A percentile compares a stretch with the other conserved stretches of the same genome.
Evolutionary conservation across 2,797 vertebrate species (phyloP).

Genomic region (Sebastes cheni): DNA sequence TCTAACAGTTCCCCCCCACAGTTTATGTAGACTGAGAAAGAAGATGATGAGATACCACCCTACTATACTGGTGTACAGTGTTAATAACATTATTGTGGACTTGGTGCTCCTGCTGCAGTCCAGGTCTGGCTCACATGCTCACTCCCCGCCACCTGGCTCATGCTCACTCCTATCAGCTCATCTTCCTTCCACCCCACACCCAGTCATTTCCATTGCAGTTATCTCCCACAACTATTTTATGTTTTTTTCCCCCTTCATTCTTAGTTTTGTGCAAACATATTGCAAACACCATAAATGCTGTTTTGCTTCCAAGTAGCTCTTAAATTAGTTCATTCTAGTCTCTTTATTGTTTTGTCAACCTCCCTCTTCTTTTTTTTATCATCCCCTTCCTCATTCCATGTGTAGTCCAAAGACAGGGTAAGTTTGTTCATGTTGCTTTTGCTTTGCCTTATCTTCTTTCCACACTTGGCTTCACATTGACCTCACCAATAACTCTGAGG

Average conservation of each 20-base stretch:
- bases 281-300: conserved; percentile 31
- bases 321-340: conserved; percentile 57
- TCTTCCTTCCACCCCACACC: conserved; percentile 15
- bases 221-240: not conserved
- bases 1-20: no score
- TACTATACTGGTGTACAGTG: not conserved
- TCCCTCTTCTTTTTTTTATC: conserved; percentile 62
- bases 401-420: conserved; percentile 91
- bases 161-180: conserved; percentile 29
- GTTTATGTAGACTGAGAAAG: not conserved
- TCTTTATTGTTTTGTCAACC: conserved; percentile 67
- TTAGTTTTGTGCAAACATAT: conserved; percentile 11
- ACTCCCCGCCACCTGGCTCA: conserved; percentile 18
- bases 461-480: conserved; percentile 37
- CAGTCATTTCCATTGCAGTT: conserved; percentile 1
- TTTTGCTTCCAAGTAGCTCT: conserved; percentile 57
- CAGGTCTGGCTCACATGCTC: conserved; percentile 12
- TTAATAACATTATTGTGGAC: not conserved
- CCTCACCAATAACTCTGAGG: conserved; percentile 45
- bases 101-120: not conserved
- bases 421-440: conserved; percentile 79
- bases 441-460: conserved; percentile 54
- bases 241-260: conserved; percentile 4
- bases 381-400: conserved; percentile 77
- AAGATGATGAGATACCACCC: not conserved